A percentile compares a stretch with the other conserved stretches of the same genome.
Evolutionary conservation across 2,113 vertebrate species (phyloP).

Genomic region (Paramormyrops kingsleyae): DNA sequence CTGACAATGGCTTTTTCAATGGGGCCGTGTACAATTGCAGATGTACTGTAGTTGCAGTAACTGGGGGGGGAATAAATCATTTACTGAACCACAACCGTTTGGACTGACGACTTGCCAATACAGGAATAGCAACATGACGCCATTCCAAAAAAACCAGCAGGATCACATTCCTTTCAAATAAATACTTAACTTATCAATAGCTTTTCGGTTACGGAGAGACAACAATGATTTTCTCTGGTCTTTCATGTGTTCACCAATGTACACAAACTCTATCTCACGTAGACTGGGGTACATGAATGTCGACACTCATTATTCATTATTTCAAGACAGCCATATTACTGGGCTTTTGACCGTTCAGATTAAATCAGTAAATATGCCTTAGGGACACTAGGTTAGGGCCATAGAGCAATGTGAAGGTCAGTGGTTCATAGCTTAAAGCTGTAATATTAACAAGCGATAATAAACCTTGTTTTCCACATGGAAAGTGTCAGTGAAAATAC

Average conservation of each 20-base stretch:
- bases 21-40: slow-evolving; percentile 19
- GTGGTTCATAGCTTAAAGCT: not conserved
- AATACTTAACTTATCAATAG: slow-evolving; percentile 37
- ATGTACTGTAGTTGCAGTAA: slow-evolving; percentile 16
- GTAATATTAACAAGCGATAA: not conserved
- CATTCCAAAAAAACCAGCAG: slow-evolving; percentile 11
- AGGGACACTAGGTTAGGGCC: not conserved
- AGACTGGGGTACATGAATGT: not conserved
- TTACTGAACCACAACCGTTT: slow-evolving; percentile 19
- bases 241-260: not conserved
- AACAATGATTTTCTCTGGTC: not conserved
- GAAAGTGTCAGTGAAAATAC: not conserved
- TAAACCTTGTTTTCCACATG: not conserved
- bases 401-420: not conserved
- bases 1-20: not conserved
- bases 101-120: slow-evolving; percentile 5
- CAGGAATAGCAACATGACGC: slow-evolving; percentile 3
- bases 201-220: not conserved
- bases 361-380: not conserved
- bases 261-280: not conserved
- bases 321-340: not conserved
- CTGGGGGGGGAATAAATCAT: slow-evolving; percentile 17
- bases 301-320: not conserved
- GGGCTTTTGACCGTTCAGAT: not conserved
- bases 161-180: slow-evolving; percentile 15